Base-by-base conservation (phyloP, 2,888 invertebrate species). In the Neocrepidodera transversa region DNA sequence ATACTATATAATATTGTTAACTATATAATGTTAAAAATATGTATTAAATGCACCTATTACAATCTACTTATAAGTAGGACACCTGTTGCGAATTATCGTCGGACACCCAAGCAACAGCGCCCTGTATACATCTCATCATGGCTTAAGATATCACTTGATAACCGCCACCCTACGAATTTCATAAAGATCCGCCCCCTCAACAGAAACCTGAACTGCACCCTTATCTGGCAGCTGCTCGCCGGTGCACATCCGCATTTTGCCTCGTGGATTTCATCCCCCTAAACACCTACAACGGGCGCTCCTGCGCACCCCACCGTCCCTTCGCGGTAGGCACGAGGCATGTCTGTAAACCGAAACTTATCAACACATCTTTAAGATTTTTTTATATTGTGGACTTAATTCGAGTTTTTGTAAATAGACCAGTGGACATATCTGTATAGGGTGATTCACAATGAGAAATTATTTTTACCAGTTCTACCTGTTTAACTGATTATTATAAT, bases 211-310 rank as follows among this genome's bases (percentile, higher is more conserved):
- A 69, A 65, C 64, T 64, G 68, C 54, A 62, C 54, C 62, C 60
- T 59, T 55, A 62, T 52, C 61, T 52, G 56, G 65, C 68, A 70
- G 70, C 70, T 70, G 70, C 62, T 59, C 60, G 65, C 62, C 62
- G 66, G 66, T 66, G 67, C 66, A 66, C 68, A 68, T 68, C 69
- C 67, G 68, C 67, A 67, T 64, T 65, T 57, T 56, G 59, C 64
- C 63, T 61, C 58, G 56, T 58, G 59, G 55, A 50, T 65, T 66
- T 67, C 66, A 65, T 67, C 69, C 69, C 57, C 66, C 62, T 64
- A 64, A 68, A 65, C 65, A 63, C 62, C 65, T 65, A 61, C 58
- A 47, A 58, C 50, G 18, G 42, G n/a, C 50, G 58, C 64, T 6
- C 65, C 58, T 28, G 48, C 38, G 43, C 57, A 35, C 47, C 60